Conservation (phyloP, 2,113 vertebrate genomes). For the Cricetomys ansorgei region DNA sequence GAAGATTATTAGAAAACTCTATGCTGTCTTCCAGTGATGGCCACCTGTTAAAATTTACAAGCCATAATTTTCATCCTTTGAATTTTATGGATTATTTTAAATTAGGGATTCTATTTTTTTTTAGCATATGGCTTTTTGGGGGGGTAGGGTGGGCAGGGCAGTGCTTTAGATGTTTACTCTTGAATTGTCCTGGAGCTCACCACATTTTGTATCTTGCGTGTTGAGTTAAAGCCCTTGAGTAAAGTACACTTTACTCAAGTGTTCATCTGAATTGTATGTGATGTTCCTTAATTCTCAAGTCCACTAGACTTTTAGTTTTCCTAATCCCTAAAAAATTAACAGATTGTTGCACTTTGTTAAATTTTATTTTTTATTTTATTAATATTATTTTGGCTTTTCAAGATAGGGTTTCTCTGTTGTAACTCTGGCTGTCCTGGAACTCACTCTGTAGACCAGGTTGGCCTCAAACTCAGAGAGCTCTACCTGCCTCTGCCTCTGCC, state of each 20-base stretch:
- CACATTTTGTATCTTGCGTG: background rate
- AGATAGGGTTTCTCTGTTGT: too few species aligned
- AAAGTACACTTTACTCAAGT: background rate
- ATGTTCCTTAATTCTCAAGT: constrained; percentile 23
- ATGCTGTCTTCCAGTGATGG: background rate
- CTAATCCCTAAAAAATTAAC: constrained; percentile 25
- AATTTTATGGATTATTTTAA: background rate
- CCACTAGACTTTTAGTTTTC: constrained; percentile 37
- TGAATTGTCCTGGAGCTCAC: background rate
- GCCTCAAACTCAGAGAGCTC: too few species aligned
- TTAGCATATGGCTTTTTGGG: constrained; percentile 29
- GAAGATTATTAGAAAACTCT: background rate
- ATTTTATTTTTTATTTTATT: too few species aligned
- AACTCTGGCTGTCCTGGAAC: too few species aligned
- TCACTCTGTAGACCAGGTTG: too few species aligned
- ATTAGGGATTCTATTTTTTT: constrained; percentile 36
- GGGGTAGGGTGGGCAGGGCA: background rate
- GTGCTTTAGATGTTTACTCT: constrained; percentile 9
- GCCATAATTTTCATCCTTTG: background rate
- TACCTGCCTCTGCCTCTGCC: too few species aligned
- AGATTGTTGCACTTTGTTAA: constrained; percentile 40
- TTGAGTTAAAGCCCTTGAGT: background rate
- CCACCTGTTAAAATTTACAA: constrained; percentile 34
- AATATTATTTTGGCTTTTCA: too few species aligned
- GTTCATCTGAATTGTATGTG: constrained; percentile 38